Percentiles rank a stretch among this genome's conserved stretches.
These are phyloP conservation scores for Seira musarum DNA, from an alignment of 2,888 invertebrate species.

Conservation along the genomic window DNA sequence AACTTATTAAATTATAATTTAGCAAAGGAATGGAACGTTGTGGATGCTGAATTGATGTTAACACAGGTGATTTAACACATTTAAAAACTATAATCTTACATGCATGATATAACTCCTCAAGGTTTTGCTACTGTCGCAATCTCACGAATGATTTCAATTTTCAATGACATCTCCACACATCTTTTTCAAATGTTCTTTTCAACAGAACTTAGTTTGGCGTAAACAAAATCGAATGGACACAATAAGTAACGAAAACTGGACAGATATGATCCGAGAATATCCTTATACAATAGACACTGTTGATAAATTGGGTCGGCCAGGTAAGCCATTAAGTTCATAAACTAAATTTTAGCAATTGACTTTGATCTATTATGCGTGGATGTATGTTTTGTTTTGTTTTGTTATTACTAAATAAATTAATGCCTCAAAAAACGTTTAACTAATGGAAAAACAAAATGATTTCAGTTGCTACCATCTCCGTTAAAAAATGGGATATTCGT, in stretches of 20 bases:
- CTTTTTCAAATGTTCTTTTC: no score
- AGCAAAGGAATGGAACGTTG: conserved; percentile 45
- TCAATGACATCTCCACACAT: background rate
- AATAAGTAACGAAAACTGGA: conserved; percentile 29
- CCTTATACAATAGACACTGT: conserved; percentile 31
- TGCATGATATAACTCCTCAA: background rate
- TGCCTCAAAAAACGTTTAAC: background rate
- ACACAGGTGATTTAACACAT: conserved; percentile 14
- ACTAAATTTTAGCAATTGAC: no score
- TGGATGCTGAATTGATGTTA: conserved; percentile 36
- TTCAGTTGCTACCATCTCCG: conserved; percentile 35
- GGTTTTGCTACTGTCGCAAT: background rate
- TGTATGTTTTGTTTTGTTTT: no score
- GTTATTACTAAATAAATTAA: no score
- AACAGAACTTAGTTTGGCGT: conserved; percentile 33
- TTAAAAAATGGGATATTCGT: conserved; percentile 36
- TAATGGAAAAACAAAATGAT: no score
- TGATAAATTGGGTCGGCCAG: conserved; percentile 27
- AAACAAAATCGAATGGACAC: conserved; percentile 39
- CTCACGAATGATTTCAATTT: background rate
- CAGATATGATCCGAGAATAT: conserved; percentile 28
- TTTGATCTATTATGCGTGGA: no score
- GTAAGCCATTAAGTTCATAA: no score
- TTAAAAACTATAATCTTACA: background rate
- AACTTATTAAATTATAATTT: no score